Evolutionary conservation across 1,140 invertebrate genomes (phyloP).

Genomic region (Philopotamus ludificatus): DNA sequence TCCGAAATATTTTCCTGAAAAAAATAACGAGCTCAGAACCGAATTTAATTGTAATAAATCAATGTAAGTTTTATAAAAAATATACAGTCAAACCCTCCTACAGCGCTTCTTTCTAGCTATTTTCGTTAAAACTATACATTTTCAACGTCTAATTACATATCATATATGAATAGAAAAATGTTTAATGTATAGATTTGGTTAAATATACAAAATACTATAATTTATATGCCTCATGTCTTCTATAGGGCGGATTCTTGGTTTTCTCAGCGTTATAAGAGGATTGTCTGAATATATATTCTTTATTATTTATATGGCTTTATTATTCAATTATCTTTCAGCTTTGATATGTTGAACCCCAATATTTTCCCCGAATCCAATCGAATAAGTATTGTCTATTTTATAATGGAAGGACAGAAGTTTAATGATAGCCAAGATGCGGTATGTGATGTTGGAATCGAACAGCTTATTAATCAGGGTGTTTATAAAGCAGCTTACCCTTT

Average conservation of each 20-base stretch:
- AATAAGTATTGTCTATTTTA: constrained; percentile 87
- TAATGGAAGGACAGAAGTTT: constrained; percentile 84
- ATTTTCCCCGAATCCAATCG: constrained; percentile 86
- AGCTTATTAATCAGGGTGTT: constrained; percentile 71
- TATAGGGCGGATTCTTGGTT: no score
- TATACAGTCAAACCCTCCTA: no score
- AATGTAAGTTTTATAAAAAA: constrained; percentile 60
- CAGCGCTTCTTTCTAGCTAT: no score
- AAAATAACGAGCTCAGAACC: constrained; percentile 74
- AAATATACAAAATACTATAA: no score
- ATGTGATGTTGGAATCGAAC: constrained; percentile 80
- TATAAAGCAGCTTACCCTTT: constrained; percentile 87
- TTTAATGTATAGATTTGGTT: no score
- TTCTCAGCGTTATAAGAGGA: no score
- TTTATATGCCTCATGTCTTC: no score
- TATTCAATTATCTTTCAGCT: constrained; percentile 58
- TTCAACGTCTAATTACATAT: no score
- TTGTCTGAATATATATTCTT: no score
- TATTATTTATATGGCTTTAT: no score
- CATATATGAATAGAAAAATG: no score
- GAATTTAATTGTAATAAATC: constrained; percentile 84
- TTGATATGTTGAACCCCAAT: constrained; percentile 74
- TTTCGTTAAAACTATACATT: no score
- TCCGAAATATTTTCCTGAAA: constrained; percentile 65
- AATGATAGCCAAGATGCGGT: constrained; percentile 62